Conservation (phyloP, 1,140 invertebrate species). For the Drosophila lacteicornis region DNA sequence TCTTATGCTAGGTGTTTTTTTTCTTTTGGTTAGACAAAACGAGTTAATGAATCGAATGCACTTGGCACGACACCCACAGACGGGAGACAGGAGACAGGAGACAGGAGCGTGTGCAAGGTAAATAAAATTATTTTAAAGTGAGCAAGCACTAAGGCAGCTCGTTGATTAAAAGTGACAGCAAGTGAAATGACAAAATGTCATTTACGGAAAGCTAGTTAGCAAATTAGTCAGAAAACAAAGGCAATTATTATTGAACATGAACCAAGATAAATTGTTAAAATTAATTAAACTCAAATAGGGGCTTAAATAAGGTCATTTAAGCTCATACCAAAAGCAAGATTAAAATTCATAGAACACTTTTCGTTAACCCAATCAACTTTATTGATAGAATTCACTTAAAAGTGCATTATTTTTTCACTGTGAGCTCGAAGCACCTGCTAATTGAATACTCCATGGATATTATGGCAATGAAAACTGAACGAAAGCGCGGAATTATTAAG, state of each 20-base stretch:
- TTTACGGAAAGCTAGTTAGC: too few relatives aligned
- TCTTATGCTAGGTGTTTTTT: constrained; percentile 31
- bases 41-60: constrained; percentile 54
- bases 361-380: not conserved
- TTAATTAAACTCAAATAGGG: too few relatives aligned
- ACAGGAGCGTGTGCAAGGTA: not conserved
- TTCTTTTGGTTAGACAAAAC: constrained; percentile 32
- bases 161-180: not conserved
- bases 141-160: not conserved
- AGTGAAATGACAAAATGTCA: not conserved
- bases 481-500: constrained; percentile 27
- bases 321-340: too few relatives aligned
- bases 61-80: constrained; percentile 17
- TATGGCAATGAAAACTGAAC: constrained; percentile 5
- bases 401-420: not conserved
- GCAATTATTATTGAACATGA: too few relatives aligned
- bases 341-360: too few relatives aligned
- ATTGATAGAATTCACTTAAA: not conserved
- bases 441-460: constrained; percentile 18
- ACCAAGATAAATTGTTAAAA: too few relatives aligned
- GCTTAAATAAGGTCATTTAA: not conserved
- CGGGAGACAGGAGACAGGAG: not conserved
- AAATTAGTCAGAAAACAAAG: not conserved
- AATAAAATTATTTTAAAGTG: constrained; percentile 22
- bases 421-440: constrained; percentile 10